A percentile compares a stretch with the other conserved stretches of the same genome.
Conservation (phyloP, 2,888 invertebrate species). For the Oligia strigilis region DNA sequence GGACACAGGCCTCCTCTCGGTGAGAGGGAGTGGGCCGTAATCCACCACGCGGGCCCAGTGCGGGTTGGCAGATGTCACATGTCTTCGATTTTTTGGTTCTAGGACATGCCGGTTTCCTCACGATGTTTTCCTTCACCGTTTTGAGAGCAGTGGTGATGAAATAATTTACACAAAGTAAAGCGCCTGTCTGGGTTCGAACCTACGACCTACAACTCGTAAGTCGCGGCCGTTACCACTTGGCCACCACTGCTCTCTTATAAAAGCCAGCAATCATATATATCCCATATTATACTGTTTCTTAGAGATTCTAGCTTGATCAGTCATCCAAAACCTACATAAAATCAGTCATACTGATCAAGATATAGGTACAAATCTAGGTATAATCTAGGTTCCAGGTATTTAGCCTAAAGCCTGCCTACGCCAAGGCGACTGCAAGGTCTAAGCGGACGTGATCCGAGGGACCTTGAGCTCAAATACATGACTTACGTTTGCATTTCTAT, state of each 20-base stretch:
- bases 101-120: too few species aligned
- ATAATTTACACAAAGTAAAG: too few species aligned
- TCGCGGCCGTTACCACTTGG: too few species aligned
- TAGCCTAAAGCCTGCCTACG: constrained; percentile 42
- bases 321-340: neutral
- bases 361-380: constrained; percentile 16
- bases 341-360: neutral
- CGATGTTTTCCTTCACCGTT: too few species aligned
- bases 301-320: neutral
- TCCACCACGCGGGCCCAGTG: too few species aligned
- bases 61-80: too few species aligned
- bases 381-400: constrained; percentile 32
- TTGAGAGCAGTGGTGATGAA: too few species aligned
- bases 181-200: too few species aligned
- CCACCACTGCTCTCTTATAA: neutral
- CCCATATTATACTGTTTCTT: neutral
- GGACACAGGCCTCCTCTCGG: too few species aligned
- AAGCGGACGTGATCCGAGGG: constrained; percentile 46
- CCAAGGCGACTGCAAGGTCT: constrained; percentile 63
- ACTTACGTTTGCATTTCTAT: constrained; percentile 52
- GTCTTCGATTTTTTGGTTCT: too few species aligned
- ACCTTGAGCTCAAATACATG: constrained; percentile 61
- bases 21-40: too few species aligned
- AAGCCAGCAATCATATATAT: neutral
- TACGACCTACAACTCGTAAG: too few species aligned